Evolutionary conservation across 2,113 vertebrate genomes (phyloP).

Genomic region (Tupaia chinensis): DNA sequence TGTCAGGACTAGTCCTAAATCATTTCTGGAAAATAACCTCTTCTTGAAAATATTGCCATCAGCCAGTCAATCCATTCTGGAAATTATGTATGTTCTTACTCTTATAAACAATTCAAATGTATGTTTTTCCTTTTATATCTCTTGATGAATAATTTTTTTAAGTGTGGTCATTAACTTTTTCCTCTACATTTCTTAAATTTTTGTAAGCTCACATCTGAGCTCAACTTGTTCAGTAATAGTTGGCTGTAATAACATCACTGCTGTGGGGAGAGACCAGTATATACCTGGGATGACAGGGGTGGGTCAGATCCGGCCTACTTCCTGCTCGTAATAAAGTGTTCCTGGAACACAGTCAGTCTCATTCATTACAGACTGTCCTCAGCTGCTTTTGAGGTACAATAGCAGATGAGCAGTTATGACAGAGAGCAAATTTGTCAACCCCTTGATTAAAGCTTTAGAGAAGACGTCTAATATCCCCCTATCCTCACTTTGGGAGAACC

Average conservation of each 20-base stretch:
- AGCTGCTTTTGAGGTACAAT: not conserved
- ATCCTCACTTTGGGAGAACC: not conserved
- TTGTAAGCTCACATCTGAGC: not conserved
- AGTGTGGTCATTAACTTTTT: not conserved
- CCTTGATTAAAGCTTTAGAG: not conserved
- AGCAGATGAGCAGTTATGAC: not conserved
- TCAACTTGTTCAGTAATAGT: not conserved
- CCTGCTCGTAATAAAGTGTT: not conserved
- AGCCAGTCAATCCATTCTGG: not conserved
- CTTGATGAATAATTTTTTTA: not conserved
- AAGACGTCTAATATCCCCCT: not conserved
- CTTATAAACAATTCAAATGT: not conserved
- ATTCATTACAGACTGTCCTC: not conserved
- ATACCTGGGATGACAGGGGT: not conserved
- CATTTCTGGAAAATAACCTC: not conserved
- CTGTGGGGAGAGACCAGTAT: not conserved
- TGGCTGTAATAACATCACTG: too few relatives aligned
- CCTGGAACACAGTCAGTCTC: not conserved
- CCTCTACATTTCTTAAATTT: not conserved
- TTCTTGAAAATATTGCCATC: not conserved
- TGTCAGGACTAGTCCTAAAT: not conserved
- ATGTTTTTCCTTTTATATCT: not conserved
- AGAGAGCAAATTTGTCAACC: not conserved
- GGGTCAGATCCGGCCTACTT: not conserved
- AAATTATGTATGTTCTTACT: not conserved